Base-by-base conservation (phyloP, 2,797 vertebrate genomes). In the Stomatorhinus walkeri region DNA sequence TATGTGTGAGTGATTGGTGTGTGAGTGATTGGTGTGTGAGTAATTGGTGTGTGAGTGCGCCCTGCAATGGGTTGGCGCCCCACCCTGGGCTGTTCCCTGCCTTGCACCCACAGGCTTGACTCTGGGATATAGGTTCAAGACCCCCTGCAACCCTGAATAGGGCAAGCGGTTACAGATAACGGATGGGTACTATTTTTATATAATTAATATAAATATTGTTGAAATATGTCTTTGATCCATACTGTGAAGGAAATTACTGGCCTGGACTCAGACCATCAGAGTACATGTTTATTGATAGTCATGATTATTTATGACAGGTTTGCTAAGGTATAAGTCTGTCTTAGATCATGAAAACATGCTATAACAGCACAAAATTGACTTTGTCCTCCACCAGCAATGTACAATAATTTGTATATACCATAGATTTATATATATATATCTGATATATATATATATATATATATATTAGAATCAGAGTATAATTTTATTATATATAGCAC, bases 301-400 rank as follows among this genome's bases (percentile, higher is more conserved):
- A 92, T 93, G 84, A 59, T 89, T 87, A 88, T 91, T 91, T 94
- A 93, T 89, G 92, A 89, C 91, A 93, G 90, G 87, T 93, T 90
- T 93, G 93, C 88, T n/a, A 91, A 92, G 92, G 90, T 94, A 94
- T 92, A 94, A 89, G 91, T 93, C 90, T 93, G 91, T 92, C 89
- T 90, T 92, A 91, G 91, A 91, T 91, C 92, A 93, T 94, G 94
- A 93, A 95, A 94, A 94, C 95, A 95, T 95, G 94, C 94, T 94
- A 84, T 92, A 92, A 94, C 94, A 93, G 92, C 89, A 94, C 92
- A 92, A 94, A 94, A 94, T 93, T 91, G 93, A 92, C 49, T 51
- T 54, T 87, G 28, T 89, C 92, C 91, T 91, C 91, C 89, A 92
- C 86, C 87, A 90, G 92, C 91, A 91, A 92, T 91, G 91, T 91